A percentile compares a stretch with the other conserved stretches of the same genome.
Evolutionary conservation across 1,140 invertebrate species (phyloP).

Genomic region (Calliopsis andreniformis): DNA sequence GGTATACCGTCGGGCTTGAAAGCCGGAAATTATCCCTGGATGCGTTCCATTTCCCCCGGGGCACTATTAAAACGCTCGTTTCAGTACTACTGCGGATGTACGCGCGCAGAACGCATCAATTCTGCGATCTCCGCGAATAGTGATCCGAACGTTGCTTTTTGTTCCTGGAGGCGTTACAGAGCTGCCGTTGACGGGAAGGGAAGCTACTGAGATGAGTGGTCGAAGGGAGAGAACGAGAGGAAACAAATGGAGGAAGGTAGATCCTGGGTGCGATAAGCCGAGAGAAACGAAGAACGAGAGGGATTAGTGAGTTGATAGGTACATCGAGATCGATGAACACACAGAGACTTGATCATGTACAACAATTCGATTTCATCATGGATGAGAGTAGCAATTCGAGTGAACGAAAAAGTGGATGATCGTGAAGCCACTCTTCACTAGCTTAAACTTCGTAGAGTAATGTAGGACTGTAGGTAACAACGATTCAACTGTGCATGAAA

Average conservation of each 20-base stretch:
- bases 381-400: no score
- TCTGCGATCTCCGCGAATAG: conserved; percentile 19
- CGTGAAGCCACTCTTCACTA: no score
- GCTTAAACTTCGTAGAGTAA: no score
- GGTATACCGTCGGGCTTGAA: background rate
- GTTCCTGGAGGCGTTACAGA: no score
- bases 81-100: background rate
- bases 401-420: no score
- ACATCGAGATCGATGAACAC: background rate
- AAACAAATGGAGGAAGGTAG: conserved; percentile 6
- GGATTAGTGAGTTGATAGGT: background rate
- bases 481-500: background rate
- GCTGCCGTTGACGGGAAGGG: no score
- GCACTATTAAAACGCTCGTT: conserved; percentile 13
- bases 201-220: background rate
- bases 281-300: background rate
- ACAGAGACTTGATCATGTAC: no score
- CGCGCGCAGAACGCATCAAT: background rate
- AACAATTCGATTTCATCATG: no score
- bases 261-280: background rate
- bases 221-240: background rate
- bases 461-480: no score
- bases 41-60: background rate
- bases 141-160: no score
- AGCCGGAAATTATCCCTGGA: background rate